Evolutionary conservation across 2,888 invertebrate genomes (phyloP), one percentile per base, ranked within the genome.

Genomic region (Platynereis dumerilii): DNA sequence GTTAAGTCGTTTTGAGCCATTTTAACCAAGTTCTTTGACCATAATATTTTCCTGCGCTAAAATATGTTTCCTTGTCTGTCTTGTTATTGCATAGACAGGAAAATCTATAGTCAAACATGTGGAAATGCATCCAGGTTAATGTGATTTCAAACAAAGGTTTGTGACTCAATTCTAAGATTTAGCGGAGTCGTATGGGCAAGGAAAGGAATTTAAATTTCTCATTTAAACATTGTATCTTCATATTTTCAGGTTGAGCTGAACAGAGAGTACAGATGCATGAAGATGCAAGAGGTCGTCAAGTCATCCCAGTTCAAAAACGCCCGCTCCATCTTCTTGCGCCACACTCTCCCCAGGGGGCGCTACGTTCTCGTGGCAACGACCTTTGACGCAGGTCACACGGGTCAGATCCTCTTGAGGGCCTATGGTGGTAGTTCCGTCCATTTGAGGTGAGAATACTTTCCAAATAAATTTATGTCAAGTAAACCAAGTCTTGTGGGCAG

Each of bases 281-380:
- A 83, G 68, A 72, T 83, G 42, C 80, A 80, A 71, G 80, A 81
- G 34, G 75, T 80, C 17, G 76, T 81, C 5, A 82, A 80, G 24
- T 85, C 79, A n/a, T 80, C 85, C 1, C 78, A 80, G 57, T 86
- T 85, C 74, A 80, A 81, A 12, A 84, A 85, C 67, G 81, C 84
- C 26, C 77, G 87, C 17, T 82, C 83, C 26, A 83, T 86, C 26
- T 85, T 86, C 72, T 70, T 85, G 62, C 80, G 84, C 45, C 72
- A 83, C 27, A 77, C 76, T 10, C 70, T 85, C 55, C 68, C 70
- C 24, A 78, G 78, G 55, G 88, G 88, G 0, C 83, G 87, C 7
- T 88, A 88, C 76, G 83, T 88, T 12, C 76, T 88, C 2, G 76
- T 89, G 17, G 87, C 88, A 1, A 87, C 87, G 17, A 88, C 88